Evolutionary conservation across 2,797 vertebrate genomes (phyloP).

Genomic region (Sebastes ruberrimus): DNA sequence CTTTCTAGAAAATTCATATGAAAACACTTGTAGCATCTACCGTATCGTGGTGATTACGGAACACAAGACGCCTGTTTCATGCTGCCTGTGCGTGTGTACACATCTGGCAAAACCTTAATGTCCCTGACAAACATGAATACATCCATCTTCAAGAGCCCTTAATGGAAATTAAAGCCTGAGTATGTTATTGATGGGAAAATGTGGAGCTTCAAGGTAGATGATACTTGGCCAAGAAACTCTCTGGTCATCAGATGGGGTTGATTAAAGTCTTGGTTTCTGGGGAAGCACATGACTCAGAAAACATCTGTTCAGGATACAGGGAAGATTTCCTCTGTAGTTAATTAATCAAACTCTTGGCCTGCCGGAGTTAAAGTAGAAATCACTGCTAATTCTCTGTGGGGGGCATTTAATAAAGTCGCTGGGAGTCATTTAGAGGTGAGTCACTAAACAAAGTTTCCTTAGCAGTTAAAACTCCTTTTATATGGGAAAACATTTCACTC

Average conservation of each 20-base stretch:
- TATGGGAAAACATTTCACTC: background rate
- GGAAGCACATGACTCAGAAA: conserved; percentile 45
- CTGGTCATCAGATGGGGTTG: conserved; percentile 39
- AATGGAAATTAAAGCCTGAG: conserved; percentile 14
- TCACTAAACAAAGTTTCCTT: conserved; percentile 1
- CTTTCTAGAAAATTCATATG: conserved; percentile 33
- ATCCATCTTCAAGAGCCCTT: conserved; percentile 26
- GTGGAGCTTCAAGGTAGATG: conserved; percentile 6
- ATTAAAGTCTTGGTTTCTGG: conserved; percentile 44
- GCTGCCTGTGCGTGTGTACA: conserved; percentile 31
- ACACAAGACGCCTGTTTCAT: conserved; percentile 11
- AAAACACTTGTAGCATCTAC: conserved; percentile 49
- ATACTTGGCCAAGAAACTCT: conserved; percentile 12
- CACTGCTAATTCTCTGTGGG: conserved; percentile 28
- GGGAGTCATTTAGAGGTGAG: conserved; percentile 39
- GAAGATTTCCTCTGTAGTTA: conserved; percentile 45
- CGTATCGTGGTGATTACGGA: conserved; percentile 54
- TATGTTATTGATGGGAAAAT: background rate
- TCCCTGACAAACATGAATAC: conserved; percentile 27
- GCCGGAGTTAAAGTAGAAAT: conserved; percentile 39
- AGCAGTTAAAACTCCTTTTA: conserved; percentile 1
- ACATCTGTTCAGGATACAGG: conserved; percentile 65
- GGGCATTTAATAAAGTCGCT: conserved; percentile 56
- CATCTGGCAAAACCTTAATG: conserved; percentile 47
- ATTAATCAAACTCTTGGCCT: conserved; percentile 48